Evolutionary conservation across 2,888 invertebrate genomes (phyloP), one percentile per base, ranked within the genome.

Genomic region (Pollenia angustigena): DNA sequence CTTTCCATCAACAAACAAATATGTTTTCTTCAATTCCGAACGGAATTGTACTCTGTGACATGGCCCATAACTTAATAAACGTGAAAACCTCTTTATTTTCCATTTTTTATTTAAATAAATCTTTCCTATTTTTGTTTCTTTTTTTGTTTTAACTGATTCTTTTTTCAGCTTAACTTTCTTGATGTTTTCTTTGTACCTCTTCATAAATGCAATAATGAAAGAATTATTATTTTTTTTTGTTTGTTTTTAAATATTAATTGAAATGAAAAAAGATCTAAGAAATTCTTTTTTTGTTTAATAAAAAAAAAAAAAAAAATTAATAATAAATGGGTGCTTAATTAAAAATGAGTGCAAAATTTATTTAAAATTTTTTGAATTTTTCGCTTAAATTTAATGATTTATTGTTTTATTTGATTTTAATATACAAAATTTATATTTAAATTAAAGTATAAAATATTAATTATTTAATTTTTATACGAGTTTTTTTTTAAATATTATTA

Each of bases 131-230:
- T 23, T 12, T 23, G 4, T 44, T 54, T 4, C n/a, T n/a, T n/a
- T n/a, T n/a, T n/a, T n/a, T 9, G 4, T 44, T 54, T 4, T 9
- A 54, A 71, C 12, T 16, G 42, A 42, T 54, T 44, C 23, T n/a
- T 10, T 14, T 54, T 66, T 64, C 12, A 54, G 12, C 60, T 80
- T 80, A 69, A 52, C 14, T 75, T 42, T 12, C 44, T 58, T 58
- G 23, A 1, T 56, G n/a, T 68, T 16, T 6, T 40, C 52, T 85
- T 86, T 83, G 83, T 81, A 83, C 86, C 80, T 71, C 42, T 72
- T 32, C 52, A 81, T 86, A 86, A 86, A 86, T 86, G 86, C 86
- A 86, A 74, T 62, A 66, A 72, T 64, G 64, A 74, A 72, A 75
- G 44, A 78, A 72, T 48, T 66, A 68, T 71, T 11, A 32, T 46